These are phyloP conservation scores for Spea bombifrons DNA, from an alignment of 2,113 vertebrate genomes.

Conservation along the genomic window DNA sequence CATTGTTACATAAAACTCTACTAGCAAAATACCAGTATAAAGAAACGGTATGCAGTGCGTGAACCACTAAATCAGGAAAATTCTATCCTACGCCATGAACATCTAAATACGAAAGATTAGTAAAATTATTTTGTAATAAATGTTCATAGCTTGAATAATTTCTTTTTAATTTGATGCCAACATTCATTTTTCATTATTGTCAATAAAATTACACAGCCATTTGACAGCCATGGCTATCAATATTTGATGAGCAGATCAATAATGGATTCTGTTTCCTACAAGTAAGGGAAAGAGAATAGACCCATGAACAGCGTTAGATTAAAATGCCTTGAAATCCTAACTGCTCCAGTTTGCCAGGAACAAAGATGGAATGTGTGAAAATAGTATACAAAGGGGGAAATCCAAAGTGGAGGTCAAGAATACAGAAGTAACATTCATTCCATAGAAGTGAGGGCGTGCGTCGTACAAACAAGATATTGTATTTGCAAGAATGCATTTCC, in stretches of 20 bases:
- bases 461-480: slow-evolving; percentile 20
- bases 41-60: not conserved
- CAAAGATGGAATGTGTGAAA: not conserved
- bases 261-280: slow-evolving; percentile 3
- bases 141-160: not conserved
- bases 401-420: not conserved
- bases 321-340: not conserved
- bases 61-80: slow-evolving; percentile 3
- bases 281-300: not conserved
- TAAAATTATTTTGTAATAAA: slow-evolving; percentile 16
- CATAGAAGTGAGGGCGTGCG: not conserved
- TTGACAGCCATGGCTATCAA: slow-evolving; percentile 29
- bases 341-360: not conserved
- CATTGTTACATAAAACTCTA: not conserved
- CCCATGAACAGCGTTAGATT: not conserved
- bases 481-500: not conserved
- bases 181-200: slow-evolving; percentile 11
- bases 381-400: not conserved
- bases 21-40: not conserved
- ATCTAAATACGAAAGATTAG: not conserved
- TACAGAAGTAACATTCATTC: slow-evolving; percentile 11
- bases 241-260: slow-evolving; percentile 31
- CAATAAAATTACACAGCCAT: slow-evolving; percentile 28
- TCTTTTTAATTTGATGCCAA: slow-evolving; percentile 2
- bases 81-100: not conserved